Evolutionary conservation across 2,888 invertebrate species (phyloP), one percentile per base, ranked within the genome.

Genomic region (Augochlorella aurata): DNA sequence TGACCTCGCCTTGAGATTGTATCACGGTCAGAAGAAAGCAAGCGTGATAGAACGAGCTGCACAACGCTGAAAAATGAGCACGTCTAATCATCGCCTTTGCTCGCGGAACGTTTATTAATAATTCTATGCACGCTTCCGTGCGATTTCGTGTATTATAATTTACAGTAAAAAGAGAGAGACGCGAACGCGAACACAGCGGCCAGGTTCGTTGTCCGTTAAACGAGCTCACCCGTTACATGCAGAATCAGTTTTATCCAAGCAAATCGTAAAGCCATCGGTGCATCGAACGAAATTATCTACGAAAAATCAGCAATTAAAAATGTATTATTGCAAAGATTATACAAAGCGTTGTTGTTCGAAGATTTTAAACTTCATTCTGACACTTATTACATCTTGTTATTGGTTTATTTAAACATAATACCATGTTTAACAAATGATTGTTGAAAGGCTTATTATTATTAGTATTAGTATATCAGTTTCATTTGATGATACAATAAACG

Each of bases 21-120:
- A 65, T 72, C 78, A 68, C 74, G 68, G 54, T 68, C 79, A 44
- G 77, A 87, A 78, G 87, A 87, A 84, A 83, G 87, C 79, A 74
- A 75, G 73, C 81, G 79, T 79, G 85, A 85, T 81, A 75, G 77
- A 87, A 87, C 69, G 68, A 74, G 76, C 72, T 49, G 63, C 38
- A 54, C 75, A 5, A 77, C 74, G 52, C 66, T 63, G 82, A 84
- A 84, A 82, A 85, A 86, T 79, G 74, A 78, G 69, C 79, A 63
- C 76, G 54, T 1, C 63, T 73, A 79, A 81, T 79, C 54, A 18
- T 44, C 54, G 47, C 18, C 58, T 24, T 21, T 14, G 45, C 47
- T 16, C 49, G 49, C 21, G 52, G 4, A 52, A 47, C 47, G 52
- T 69, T 79, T 63, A 69, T 65, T 76, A 76, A 69, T 68, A 52